These are phyloP conservation scores for Myotis planiceps DNA, from an alignment of 2,797 vertebrate genomes.

Conservation along the genomic window DNA sequence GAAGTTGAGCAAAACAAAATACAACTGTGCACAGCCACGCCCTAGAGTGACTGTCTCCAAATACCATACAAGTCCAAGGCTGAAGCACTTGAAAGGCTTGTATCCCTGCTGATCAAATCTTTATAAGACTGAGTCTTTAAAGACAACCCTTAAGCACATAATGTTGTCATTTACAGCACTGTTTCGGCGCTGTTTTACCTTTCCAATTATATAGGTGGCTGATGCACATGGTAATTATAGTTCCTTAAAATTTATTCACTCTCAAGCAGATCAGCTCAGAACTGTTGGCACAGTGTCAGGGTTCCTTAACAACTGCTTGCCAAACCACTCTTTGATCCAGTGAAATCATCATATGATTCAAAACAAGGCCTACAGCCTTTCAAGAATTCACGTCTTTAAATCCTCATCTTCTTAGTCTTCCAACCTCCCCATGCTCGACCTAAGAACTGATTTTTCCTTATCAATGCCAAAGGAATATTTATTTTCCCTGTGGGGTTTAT, in stretches of 20 bases:
- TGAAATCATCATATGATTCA: constrained; percentile 85
- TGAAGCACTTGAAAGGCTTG: constrained; percentile 71
- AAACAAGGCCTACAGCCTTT: constrained; percentile 86
- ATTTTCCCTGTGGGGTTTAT: not conserved
- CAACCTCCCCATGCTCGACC: constrained; percentile 63
- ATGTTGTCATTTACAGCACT: constrained; percentile 60
- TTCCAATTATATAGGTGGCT: constrained; percentile 86
- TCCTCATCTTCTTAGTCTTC: constrained; percentile 73
- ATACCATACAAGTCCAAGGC: constrained; percentile 66
- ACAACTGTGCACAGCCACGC: constrained; percentile 75
- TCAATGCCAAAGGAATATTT: constrained; percentile 61
- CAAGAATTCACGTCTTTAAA: constrained; percentile 84
- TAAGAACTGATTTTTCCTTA: constrained; percentile 76
- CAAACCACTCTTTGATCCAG: constrained; percentile 88
- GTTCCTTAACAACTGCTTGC: constrained; percentile 87
- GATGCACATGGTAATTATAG: constrained; percentile 81
- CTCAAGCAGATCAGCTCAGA: constrained; percentile 83
- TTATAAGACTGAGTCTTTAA: constrained; percentile 65
- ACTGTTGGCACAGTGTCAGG: constrained; percentile 85
- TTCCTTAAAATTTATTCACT: constrained; percentile 85
- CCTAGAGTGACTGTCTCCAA: constrained; percentile 74
- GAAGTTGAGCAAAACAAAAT: constrained; percentile 73
- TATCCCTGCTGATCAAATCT: constrained; percentile 70
- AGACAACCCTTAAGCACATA: constrained; percentile 69
- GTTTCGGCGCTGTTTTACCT: constrained; percentile 82